Percentiles rank a stretch among this genome's conserved stretches.
These are phyloP conservation scores for Geopemphigus sp. DNA, from an alignment of 1,140 invertebrate genomes.

Conservation along the genomic window DNA sequence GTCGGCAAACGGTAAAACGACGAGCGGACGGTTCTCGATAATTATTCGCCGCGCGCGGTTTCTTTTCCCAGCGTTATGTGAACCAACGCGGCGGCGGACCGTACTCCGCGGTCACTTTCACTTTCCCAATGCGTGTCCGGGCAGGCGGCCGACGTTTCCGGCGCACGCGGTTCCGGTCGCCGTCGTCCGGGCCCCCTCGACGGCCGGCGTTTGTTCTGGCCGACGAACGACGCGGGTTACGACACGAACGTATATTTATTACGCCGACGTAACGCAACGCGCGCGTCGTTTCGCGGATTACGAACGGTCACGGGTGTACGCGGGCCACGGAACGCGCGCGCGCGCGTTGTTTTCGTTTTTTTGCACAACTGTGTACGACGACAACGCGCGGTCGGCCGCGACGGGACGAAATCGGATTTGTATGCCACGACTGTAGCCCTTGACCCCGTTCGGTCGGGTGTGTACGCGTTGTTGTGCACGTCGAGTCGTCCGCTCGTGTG, in stretches of 20 bases:
- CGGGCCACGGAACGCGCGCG: too few species aligned
- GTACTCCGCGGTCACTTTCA: conserved; percentile 2
- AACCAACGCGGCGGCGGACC: background rate
- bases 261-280: too few species aligned
- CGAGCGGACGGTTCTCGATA: too few species aligned
- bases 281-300: too few species aligned
- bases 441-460: conserved; percentile 24
- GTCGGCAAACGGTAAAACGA: too few species aligned
- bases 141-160: background rate
- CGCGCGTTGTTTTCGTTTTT: too few species aligned
- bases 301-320: background rate
- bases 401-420: background rate
- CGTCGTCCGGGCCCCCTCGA: too few species aligned
- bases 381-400: background rate
- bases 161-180: background rate
- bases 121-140: background rate
- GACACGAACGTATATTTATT: too few species aligned
- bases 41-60: conserved; percentile 1
- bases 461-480: background rate
- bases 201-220: background rate
- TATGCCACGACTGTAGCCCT: background rate
- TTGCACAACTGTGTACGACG: too few species aligned
- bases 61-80: conserved; percentile 10
- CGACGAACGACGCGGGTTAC: background rate
- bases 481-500: background rate